These are phyloP conservation scores for Pristionchus entomophagus DNA, from an alignment of 2,888 invertebrate species.

Conservation along the genomic window DNA sequence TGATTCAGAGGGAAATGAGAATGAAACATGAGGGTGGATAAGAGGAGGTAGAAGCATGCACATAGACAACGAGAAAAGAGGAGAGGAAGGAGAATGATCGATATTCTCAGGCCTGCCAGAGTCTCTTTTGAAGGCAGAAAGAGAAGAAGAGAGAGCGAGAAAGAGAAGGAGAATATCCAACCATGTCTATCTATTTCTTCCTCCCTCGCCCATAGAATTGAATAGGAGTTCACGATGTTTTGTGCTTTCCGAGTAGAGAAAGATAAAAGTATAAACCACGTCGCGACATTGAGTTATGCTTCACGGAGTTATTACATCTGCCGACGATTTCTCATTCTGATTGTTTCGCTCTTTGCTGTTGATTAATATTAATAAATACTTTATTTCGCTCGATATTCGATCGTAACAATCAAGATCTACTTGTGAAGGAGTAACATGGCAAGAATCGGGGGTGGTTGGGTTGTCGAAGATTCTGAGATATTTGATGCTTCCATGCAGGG, in stretches of 20 bases:
- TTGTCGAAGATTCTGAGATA: neutral
- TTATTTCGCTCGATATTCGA: slow-evolving; percentile 24
- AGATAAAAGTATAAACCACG: no score
- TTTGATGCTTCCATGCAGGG: neutral
- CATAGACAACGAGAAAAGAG: neutral
- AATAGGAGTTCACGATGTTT: neutral
- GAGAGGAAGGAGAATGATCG: slow-evolving; percentile 39
- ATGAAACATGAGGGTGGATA: slow-evolving; percentile 32
- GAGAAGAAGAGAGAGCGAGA: neutral
- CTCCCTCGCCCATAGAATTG: neutral
- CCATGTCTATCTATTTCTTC: slow-evolving; percentile 11
- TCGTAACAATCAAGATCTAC: slow-evolving; percentile 32
- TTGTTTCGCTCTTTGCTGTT: no score
- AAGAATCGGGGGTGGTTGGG: slow-evolving; percentile 4
- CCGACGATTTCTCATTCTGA: no score
- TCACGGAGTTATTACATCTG: no score
- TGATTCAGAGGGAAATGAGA: neutral
- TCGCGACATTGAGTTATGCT: no score
- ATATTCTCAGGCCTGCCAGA: slow-evolving; percentile 34
- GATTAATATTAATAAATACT: neutral
- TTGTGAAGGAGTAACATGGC: slow-evolving; percentile 33
- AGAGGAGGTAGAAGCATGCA: neutral
- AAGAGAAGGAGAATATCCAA: neutral
- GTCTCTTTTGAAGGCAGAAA: slow-evolving; percentile 35
- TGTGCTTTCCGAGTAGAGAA: neutral